phyloP scores from a whole-genome alignment of 2,113 vertebrate species.

The Sapayoa aenigma region DNA sequence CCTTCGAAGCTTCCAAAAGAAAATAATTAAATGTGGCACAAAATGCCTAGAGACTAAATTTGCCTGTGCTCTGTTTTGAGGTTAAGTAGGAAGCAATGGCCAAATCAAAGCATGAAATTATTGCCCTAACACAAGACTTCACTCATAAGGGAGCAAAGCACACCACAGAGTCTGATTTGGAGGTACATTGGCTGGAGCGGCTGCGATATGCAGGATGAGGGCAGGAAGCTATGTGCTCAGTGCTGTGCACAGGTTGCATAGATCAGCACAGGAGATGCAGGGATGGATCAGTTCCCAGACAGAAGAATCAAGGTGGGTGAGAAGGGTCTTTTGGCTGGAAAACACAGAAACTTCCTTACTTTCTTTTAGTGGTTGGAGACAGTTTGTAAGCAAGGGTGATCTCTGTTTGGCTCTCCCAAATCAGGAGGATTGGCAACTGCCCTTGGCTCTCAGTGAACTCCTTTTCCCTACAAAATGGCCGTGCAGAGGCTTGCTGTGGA shows the following conservation, averaged over 20 bases:
- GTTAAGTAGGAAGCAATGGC: neutral
- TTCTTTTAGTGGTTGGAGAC: neutral
- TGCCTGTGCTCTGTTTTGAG: neutral
- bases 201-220: too few species aligned
- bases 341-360: neutral
- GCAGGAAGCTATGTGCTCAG: neutral
- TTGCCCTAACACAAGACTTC: neutral
- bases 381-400: neutral
- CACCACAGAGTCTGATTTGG: neutral
- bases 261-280: neutral
- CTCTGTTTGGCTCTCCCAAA: neutral
- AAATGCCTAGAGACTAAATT: neutral
- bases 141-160: neutral
- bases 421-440: neutral
- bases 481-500: neutral
- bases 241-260: rapidly evolving
- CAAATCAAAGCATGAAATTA: neutral
- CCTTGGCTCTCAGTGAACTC: neutral
- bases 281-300: neutral
- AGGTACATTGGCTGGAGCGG: neutral
- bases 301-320: rapidly evolving
- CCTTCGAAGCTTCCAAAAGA: neutral
- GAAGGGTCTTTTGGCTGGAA: neutral
- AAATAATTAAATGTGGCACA: neutral
- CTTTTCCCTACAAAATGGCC: neutral